phyloP scores from a whole-genome alignment of 2,113 vertebrate genomes.

The Galemys pyrenaicus region DNA sequence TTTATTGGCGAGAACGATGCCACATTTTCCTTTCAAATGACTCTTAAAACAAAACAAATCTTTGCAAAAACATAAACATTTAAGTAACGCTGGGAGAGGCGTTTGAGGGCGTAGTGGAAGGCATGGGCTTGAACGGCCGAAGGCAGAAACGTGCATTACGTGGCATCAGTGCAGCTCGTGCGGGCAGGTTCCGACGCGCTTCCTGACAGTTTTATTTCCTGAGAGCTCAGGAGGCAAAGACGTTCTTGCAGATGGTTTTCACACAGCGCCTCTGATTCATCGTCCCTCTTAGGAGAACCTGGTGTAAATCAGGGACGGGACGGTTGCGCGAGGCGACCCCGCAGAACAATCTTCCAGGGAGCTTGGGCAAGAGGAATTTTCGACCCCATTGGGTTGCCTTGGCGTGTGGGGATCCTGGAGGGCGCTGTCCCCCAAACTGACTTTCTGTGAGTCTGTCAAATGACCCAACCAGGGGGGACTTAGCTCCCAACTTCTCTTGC shows the following conservation, averaged over 20 bases:
- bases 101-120: background rate
- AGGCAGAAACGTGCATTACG: background rate
- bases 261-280: background rate
- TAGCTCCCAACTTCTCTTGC: slow-evolving; percentile 1
- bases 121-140: background rate
- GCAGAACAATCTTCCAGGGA: too few species aligned
- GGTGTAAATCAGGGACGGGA: background rate
- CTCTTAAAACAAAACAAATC: background rate
- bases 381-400: background rate
- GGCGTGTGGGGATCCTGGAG: too few species aligned
- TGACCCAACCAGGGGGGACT: background rate
- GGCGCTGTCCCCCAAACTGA: background rate
- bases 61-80: background rate
- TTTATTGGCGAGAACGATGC: background rate
- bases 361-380: background rate
- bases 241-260: background rate
- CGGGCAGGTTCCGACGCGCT: background rate
- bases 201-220: background rate
- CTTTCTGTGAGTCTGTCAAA: background rate
- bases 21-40: background rate
- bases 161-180: background rate
- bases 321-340: too few species aligned
- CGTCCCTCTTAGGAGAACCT: background rate
- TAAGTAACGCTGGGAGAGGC: background rate
- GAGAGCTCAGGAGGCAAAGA: background rate